Evolutionary conservation across 2,797 vertebrate species (phyloP).

Genomic region (Dendrocincla tyrannina): DNA sequence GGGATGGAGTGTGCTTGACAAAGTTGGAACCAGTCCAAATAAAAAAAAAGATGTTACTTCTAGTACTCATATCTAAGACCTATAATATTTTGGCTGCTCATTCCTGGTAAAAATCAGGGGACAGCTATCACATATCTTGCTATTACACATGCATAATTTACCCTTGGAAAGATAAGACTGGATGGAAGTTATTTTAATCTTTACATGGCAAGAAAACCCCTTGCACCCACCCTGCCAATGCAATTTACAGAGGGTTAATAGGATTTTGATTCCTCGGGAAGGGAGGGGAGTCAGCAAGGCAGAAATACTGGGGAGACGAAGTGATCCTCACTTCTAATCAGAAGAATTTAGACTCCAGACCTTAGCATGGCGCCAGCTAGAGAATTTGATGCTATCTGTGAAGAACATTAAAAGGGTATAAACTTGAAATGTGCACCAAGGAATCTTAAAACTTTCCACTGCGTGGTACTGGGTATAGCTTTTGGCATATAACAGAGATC

Average conservation of each 20-base stretch:
- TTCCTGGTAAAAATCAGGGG: neutral
- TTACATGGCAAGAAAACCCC: neutral
- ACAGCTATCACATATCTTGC: neutral
- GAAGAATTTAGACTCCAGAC: neutral
- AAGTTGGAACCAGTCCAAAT: neutral
- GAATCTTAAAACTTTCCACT: neutral
- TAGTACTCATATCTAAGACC: neutral
- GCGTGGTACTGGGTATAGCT: neutral
- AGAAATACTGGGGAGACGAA: neutral
- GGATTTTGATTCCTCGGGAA: neutral
- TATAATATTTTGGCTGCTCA: neutral
- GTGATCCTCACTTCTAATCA: neutral
- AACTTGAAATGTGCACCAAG: neutral
- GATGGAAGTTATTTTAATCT: conserved; percentile 18
- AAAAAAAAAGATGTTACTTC: neutral
- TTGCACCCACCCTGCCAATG: neutral
- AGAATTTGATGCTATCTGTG: neutral
- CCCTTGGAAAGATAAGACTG: conserved; percentile 9
- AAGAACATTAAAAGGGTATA: neutral
- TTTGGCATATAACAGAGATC: neutral
- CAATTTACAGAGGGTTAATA: neutral
- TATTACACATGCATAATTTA: conserved; percentile 18
- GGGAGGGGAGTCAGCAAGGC: neutral
- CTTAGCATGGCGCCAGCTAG: neutral
- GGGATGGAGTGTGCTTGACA: neutral